Evolutionary conservation across 2,888 invertebrate species (phyloP), one percentile per base, ranked within the genome.

Genomic region (Alcis repandata): DNA sequence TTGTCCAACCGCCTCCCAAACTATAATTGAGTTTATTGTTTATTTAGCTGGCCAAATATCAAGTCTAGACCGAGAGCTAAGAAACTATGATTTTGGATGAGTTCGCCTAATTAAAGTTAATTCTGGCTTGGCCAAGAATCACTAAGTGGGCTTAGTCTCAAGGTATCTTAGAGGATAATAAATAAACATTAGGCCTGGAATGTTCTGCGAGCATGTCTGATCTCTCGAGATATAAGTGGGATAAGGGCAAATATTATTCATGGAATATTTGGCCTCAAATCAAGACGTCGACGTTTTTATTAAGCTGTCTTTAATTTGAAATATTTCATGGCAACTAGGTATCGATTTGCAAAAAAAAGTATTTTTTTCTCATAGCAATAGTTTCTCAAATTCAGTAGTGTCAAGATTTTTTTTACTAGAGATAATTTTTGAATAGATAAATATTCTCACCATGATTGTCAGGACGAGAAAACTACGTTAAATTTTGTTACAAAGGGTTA

Each of bases 21-120:
- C 63, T 63, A 36, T 57, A 53, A 58, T 63, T 32, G 32, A 46
- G 46, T 58, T 58, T 46, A 48, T 58, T 52, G 52, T 51, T 63
- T 57, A 63, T 58, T 63, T 48, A 41, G 41, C 36, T 22, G n/a
- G 17, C 32, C 51, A 53, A 53, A 58, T 58, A 38, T 52, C 40
- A n/a, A 38, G 45, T 56, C 63, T 58, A 63, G 52, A 63, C 52
- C 36, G 4, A 58, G 36, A 58, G 19, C 40, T 40, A 58, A 58
- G 59, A 53, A 32, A 48, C 59, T 59, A 52, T 63, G 53, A 59
- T 53, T 59, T 59, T 53, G 43, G 63, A 63, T 63, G 54, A 63
- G 53, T 40, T 54, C 10, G 32, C 1, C 19, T 59, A 41, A 63
- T 59, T 58, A 40, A 36, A 54, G 48, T 20, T 48, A 48, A 49